Percentiles rank a stretch among this genome's conserved stretches.
Evolutionary conservation across 2,113 vertebrate species (phyloP).

Genomic region (Nesospiza acunhae): DNA sequence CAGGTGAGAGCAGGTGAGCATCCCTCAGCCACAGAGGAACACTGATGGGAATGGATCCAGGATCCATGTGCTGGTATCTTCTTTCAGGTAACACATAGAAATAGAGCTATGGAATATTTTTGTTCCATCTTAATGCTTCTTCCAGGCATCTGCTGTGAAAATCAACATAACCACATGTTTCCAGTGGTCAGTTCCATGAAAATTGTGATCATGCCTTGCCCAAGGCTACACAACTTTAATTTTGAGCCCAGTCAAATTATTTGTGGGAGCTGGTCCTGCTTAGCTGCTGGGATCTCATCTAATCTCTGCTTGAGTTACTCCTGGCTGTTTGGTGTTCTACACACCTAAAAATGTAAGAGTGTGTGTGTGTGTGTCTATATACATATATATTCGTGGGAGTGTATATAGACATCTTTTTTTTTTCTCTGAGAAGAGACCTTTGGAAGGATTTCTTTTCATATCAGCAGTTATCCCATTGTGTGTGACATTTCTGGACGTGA

Average conservation of each 20-base stretch:
- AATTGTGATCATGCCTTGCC: neutral
- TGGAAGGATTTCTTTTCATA: neutral
- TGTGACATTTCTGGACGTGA: neutral
- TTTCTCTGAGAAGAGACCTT: neutral
- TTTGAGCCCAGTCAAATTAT: neutral
- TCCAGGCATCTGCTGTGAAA: neutral
- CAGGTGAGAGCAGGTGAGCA: neutral
- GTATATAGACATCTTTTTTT: neutral
- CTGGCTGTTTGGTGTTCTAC: neutral
- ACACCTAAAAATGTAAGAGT: neutral
- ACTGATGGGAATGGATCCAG: neutral
- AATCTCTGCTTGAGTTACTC: neutral
- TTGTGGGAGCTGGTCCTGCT: neutral
- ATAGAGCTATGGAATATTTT: neutral
- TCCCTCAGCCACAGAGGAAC: neutral
- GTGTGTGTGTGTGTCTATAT: accelerated
- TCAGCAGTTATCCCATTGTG: neutral
- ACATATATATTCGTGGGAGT: too few relatives aligned
- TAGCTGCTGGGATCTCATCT: neutral
- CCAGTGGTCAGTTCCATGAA: neutral
- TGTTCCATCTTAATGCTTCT: neutral
- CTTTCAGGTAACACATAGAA: neutral
- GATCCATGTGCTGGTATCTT: accelerated
- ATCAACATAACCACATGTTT: neutral
- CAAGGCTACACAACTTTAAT: neutral